Base-by-base conservation (phyloP, 2,113 vertebrate species). In the Paraplagusia blochii region DNA sequence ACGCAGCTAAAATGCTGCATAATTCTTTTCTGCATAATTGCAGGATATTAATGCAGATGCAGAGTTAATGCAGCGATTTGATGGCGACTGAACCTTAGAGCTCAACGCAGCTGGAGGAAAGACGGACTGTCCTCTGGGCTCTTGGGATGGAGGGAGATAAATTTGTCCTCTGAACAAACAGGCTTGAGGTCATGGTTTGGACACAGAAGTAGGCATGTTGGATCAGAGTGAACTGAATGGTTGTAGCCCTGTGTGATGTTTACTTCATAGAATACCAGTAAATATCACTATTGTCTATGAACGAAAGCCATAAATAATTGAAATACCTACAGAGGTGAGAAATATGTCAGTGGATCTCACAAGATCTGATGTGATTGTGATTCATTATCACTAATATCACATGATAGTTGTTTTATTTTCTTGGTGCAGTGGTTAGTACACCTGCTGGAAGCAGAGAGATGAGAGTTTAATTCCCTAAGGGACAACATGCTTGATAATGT, bases 11-110 rank as follows among this genome's bases (percentile, higher is more conserved):
- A 70, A 58, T 58, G n/a, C 64, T 34, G 55, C 70, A 85, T 77
- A 76, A 79, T 81, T 82, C n/a, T 72, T 58, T 58, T 17, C 64
- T 34, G 55, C 70, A 85, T 77, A 77, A 79, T 81, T 82, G 66
- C 64, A 42, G 15, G 44, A 44, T 46, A n/a, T 42, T 35, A 66
- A 10, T 63, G 11, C 52, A 34, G 48, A 22, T n/a, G n/a, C n/a
- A n/a, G n/a, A n/a, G n/a, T 29, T 29, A 29, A 29, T 29, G 22
- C 22, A 43, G 64, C 63, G 64, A 44, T 19, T 65, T 48, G 45
- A 44, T 29, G 60, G 68, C 40, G 9, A 10, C 44, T 19, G 29
- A 19, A 29, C 59, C 51, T 63, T 0, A 3, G n/a, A 69, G 58
- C 46, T 7, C 4, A 60, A 48, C 29, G 15, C 45, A 54, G 44